These are phyloP conservation scores for Cichlasoma orientale DNA, from an alignment of 2,797 vertebrate species.

Conservation along the genomic window DNA sequence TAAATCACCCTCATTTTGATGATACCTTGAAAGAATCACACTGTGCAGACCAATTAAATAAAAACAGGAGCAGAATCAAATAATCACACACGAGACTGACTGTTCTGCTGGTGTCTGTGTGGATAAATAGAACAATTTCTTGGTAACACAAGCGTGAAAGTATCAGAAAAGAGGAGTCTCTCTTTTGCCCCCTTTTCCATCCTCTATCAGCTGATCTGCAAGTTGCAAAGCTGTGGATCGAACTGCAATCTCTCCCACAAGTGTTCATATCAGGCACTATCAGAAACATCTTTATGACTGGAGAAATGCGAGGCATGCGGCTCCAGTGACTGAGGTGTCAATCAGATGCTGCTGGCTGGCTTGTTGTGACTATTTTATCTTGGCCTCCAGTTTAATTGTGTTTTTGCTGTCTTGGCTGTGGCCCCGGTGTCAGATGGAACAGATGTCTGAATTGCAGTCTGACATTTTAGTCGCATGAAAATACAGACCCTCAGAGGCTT, in stretches of 20 bases:
- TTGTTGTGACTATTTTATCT: slow-evolving; percentile 31
- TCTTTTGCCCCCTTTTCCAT: not conserved
- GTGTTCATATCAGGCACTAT: slow-evolving; percentile 36
- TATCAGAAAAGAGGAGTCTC: not conserved
- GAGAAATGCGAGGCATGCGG: slow-evolving; percentile 33
- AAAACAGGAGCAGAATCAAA: not conserved
- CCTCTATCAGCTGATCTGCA: slow-evolving; percentile 24
- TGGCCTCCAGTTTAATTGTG: slow-evolving; percentile 68
- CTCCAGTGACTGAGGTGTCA: slow-evolving; percentile 45
- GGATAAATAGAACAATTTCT: slow-evolving; percentile 1
- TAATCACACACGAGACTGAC: not conserved
- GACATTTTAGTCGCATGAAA: slow-evolving; percentile 73
- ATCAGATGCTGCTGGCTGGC: slow-evolving; percentile 37
- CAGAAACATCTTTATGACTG: slow-evolving; percentile 43
- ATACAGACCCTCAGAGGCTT: slow-evolving; percentile 41
- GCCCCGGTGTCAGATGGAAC: slow-evolving; percentile 60
- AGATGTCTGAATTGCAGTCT: slow-evolving; percentile 62
- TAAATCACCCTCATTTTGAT: slow-evolving; percentile 15
- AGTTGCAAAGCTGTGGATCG: slow-evolving; percentile 32
- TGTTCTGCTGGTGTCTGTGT: not conserved
- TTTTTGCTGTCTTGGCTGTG: slow-evolving; percentile 39
- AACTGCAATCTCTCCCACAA: slow-evolving; percentile 32
- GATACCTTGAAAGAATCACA: slow-evolving; percentile 22
- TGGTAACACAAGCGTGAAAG: not conserved
- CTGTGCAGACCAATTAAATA: slow-evolving; percentile 1